Conservation (phyloP, 2,797 vertebrate species). For the Novumbra hubbsi region DNA sequence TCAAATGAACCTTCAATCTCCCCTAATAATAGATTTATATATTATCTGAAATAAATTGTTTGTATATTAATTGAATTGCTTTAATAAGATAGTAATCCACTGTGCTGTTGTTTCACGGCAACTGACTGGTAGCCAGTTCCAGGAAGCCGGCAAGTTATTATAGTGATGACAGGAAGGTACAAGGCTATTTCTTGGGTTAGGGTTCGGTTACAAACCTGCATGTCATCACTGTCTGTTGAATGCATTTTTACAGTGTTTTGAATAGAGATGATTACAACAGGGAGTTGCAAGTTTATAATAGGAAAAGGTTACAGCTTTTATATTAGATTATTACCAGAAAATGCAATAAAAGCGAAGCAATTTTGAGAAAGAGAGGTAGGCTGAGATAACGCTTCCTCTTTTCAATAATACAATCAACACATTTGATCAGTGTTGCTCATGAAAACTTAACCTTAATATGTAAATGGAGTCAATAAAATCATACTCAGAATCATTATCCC, state of each 20-base stretch:
- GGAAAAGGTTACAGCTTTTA: slow-evolving; percentile 2
- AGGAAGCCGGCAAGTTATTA: no score
- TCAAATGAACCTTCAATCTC: no score
- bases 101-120: no score
- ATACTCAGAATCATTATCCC: slow-evolving; percentile 5
- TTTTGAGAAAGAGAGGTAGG: background rate
- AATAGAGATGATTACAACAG: background rate
- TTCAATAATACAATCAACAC: background rate
- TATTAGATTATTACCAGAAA: slow-evolving; percentile 4
- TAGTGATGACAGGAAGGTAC: no score
- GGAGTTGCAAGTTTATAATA: background rate
- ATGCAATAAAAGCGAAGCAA: slow-evolving; percentile 7
- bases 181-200: background rate
- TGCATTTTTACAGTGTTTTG: background rate
- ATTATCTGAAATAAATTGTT: no score
- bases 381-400: background rate
- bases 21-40: no score
- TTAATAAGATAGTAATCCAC: no score
- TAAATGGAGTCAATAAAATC: background rate
- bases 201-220: background rate
- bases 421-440: slow-evolving; percentile 10
- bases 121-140: no score
- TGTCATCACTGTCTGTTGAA: background rate
- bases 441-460: background rate
- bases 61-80: no score